Percentiles rank a stretch among this genome's conserved stretches.
These are phyloP conservation scores for Crotalus adamanteus DNA, from an alignment of 2,797 vertebrate species.

Conservation along the genomic window DNA sequence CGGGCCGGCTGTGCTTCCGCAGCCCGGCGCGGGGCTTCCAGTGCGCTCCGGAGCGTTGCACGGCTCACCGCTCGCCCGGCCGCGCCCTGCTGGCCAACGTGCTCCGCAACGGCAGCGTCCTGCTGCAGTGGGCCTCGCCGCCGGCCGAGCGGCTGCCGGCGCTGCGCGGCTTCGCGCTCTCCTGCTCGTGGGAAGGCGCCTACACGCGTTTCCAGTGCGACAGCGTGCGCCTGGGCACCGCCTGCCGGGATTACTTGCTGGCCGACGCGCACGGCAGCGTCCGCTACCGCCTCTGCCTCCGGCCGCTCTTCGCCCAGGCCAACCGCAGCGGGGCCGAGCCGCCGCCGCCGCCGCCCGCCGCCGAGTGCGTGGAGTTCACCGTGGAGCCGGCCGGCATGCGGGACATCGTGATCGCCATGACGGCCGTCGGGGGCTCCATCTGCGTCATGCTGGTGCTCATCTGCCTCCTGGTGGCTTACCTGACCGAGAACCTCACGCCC, in stretches of 20 bases:
- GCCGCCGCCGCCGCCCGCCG: slow-evolving; percentile 42
- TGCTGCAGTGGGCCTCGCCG: slow-evolving; percentile 83
- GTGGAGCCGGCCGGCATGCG: slow-evolving; percentile 87
- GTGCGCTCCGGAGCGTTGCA: slow-evolving; percentile 78
- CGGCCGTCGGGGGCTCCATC: slow-evolving; percentile 94
- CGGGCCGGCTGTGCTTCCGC: slow-evolving; percentile 81
- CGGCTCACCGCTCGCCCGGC: slow-evolving; percentile 71
- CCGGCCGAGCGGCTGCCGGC: slow-evolving; percentile 30
- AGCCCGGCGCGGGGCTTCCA: slow-evolving; percentile 75
- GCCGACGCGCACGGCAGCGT: slow-evolving; percentile 88
- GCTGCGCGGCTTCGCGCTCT: slow-evolving; percentile 81
- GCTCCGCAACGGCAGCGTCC: slow-evolving; percentile 87
- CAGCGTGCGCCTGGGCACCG: slow-evolving; percentile 82
- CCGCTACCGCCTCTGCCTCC: slow-evolving; percentile 91
- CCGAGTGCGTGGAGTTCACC: slow-evolving; percentile 89
- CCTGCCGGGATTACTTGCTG: slow-evolving; percentile 89
- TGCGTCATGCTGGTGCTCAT: slow-evolving; percentile 99
- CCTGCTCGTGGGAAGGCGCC: slow-evolving; percentile 95
- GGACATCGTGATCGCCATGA: slow-evolving; percentile 97
- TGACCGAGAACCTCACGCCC: slow-evolving; percentile 96
- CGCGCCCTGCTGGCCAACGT: slow-evolving; percentile 82
- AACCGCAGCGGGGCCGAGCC: slow-evolving; percentile 28
- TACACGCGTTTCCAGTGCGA: slow-evolving; percentile 92
- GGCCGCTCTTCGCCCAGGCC: slow-evolving; percentile 58
- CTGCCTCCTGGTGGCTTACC: slow-evolving; percentile 95